phyloP scores from a whole-genome alignment of 2,797 vertebrate species.

The Gephyroberyx darwinii region DNA sequence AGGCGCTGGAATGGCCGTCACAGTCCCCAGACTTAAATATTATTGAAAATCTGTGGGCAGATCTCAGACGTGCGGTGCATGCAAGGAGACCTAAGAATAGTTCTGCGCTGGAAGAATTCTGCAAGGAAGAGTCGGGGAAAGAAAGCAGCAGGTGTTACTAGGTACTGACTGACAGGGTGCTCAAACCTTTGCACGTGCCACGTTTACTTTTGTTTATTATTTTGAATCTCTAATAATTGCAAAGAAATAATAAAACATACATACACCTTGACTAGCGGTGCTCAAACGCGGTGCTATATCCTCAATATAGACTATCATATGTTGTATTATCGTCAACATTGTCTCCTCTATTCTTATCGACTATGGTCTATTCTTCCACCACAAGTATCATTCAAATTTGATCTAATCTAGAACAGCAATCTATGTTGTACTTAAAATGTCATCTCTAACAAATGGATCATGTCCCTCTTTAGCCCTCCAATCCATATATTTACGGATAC shows the following conservation, averaged over 20 bases:
- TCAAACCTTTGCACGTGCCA: neutral
- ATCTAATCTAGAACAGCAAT: conserved; percentile 38
- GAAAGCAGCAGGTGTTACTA: neutral
- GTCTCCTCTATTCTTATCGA: conserved; percentile 27
- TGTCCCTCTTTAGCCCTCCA: too few species aligned
- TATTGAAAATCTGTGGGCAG: neutral
- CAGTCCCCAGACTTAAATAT: neutral
- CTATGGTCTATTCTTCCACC: conserved; percentile 32
- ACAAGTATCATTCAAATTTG: conserved; percentile 56
- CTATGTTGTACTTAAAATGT: conserved; percentile 12
- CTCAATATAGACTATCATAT: conserved; percentile 4
- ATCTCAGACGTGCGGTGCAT: neutral
- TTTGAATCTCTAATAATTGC: neutral
- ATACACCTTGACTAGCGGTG: too few species aligned
- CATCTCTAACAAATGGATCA: neutral
- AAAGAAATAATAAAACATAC: neutral
- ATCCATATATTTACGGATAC: too few species aligned
- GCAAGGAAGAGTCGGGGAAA: neutral
- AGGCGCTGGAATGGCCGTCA: neutral
- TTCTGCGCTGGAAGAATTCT: neutral
- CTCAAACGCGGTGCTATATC: neutral
- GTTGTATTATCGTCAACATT: conserved; percentile 29
- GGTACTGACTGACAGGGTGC: neutral
- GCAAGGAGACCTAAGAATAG: neutral
- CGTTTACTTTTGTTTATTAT: neutral